Base-by-base conservation (phyloP, 2,113 vertebrate species). In the Porphyrio hochstetteri region DNA sequence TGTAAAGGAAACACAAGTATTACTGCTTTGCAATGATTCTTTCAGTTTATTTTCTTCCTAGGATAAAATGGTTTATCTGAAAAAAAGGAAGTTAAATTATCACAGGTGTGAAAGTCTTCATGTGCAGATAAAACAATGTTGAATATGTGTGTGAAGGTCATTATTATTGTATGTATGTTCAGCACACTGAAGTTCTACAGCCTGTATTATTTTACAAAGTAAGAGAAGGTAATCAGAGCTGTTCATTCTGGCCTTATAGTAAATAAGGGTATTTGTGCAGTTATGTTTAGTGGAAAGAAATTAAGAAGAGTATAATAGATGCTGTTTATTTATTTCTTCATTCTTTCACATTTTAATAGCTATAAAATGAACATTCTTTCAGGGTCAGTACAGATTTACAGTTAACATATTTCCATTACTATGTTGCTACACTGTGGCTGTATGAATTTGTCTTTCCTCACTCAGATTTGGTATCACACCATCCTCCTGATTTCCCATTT, bases 261-360 rank as follows among this genome's bases (percentile, higher is more conserved):
- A 50, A 70, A 7, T 57, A 35, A 61, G 23, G 5, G 2, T 40
- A 86, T 57, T 74, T 70, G 10, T 82, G 11, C 7, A 29, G 46
- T 8, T 13, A 3, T 33, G 18, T 52, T 83, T 83, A 75, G 16
- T 50, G 33, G n/a, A 77, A 46, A 63, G 13, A 94, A 92, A 68
- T 71, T 56, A 59, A 84, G 64, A 67, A 16, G 11, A 6, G 8
- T 69, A 29, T n/a, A 82, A 21, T 28, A 77, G 11, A 60, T 48
- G 77, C 4, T 23, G 52, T 82, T 93, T 76, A 48, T 86, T 93
- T 69, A 85, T 61, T 95, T 86, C 35, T 5, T 50, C 50, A 16
- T 91, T 86, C 25, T 46, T 1, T 74, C 28, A 38, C 5, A 67
- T 77, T 83, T 75, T 67, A 81, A 65, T 17, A 81, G 29, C 27